Conservation (phyloP, 1,140 invertebrate species). For the Ditylenchus dipsaci region DNA sequence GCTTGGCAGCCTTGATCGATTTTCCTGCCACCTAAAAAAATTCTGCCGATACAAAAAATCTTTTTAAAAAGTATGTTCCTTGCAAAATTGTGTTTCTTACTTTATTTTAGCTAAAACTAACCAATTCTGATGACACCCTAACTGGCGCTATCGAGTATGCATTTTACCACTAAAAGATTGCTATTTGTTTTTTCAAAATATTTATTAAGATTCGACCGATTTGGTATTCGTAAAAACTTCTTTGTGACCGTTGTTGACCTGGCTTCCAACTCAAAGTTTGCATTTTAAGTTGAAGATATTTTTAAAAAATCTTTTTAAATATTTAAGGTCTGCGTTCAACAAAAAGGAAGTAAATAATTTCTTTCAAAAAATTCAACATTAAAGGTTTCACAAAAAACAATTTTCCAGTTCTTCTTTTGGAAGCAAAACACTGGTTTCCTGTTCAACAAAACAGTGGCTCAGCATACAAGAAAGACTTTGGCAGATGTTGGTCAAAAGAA, state of each 20-base stretch:
- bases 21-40: no score
- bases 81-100: no score
- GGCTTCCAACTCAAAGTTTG: constrained; percentile 50
- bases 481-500: constrained; percentile 40
- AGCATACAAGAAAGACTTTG: constrained; percentile 46
- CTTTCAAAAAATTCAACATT: not conserved
- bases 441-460: constrained; percentile 48
- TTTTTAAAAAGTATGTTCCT: no score
- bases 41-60: no score
- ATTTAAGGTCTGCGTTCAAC: constrained; percentile 45
- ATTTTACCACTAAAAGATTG: not conserved
- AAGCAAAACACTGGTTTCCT: constrained; percentile 52
- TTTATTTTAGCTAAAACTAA: constrained; percentile 42
- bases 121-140: constrained; percentile 42
- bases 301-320: no score
- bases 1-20: no score
- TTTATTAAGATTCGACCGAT: not conserved
- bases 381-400: not conserved
- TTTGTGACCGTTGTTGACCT: constrained; percentile 53
- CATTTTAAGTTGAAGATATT: no score
- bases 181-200: not conserved
- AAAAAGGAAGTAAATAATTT: constrained; percentile 52
- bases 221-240: constrained; percentile 48
- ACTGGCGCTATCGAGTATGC: constrained; percentile 55
- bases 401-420: constrained; percentile 48